Base-by-base conservation (phyloP, 92 coral and sea anemone species). In the Actinernus sp. region DNA sequence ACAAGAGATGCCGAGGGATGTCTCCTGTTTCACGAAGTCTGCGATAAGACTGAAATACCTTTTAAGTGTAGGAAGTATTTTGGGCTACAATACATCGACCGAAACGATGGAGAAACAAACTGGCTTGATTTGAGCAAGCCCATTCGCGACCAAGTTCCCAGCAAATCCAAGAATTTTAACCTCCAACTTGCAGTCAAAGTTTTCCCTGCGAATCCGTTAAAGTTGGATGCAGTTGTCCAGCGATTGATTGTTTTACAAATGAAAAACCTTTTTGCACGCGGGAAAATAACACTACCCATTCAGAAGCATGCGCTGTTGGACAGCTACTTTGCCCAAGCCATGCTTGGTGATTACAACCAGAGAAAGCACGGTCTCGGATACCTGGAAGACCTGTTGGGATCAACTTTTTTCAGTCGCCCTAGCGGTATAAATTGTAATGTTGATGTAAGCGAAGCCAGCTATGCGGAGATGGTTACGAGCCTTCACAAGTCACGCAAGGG, bases 291-390 rank as follows among this genome's bases (percentile, higher is more conserved):
- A 8, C 70, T 93, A 31, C 77, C 89, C 3, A 41, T 86, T 0
- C 39, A 65, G 5, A 74, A 87, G 49, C 97, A 94, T 32, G 98
- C 97, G 1, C 19, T 79, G 11, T 76, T 94, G 31, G 98, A 94
- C 47, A 88, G 95, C 36, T 91, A 83, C 72, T 94, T 78, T 55
- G 97, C 86, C 13, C 98, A 94, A 68, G 97, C 98, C 3, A 51
- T 61, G 45, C 84, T 94, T 13, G 98, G 98, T 7, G 88, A 94
- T 68, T 87, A 61, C 74, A 84, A 32, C 44, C 26, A 29, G 9
- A 76, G 73, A 40, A 32, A 38, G 18, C 98, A 94, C 60, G 84
- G 71, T 23, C 71, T 58, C 24, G 98, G 98, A 2, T 94, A 94
- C 60, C 72, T 94, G 20, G 97, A 91, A 54, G 95, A 85, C 45